These are phyloP conservation scores for Micoletzkya japonica DNA, from an alignment of 2,888 invertebrate species.

Conservation along the genomic window DNA sequence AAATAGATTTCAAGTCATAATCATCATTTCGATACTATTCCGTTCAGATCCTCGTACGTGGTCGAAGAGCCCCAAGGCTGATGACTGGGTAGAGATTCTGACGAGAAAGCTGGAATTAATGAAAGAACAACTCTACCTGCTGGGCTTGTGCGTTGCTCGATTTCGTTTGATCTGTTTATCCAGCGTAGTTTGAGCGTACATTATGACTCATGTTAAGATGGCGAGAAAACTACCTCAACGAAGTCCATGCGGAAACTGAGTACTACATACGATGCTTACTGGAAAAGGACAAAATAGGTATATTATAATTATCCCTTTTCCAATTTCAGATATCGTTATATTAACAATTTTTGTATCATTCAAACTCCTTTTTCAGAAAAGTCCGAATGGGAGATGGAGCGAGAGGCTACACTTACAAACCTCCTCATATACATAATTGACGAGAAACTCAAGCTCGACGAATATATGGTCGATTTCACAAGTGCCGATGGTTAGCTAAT, in stretches of 20 bases:
- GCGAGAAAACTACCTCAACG: slow-evolving; percentile 32
- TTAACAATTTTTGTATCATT: not conserved
- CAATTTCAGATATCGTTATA: not conserved
- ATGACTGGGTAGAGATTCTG: slow-evolving; percentile 30
- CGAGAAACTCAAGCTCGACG: slow-evolving; percentile 30
- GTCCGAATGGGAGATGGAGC: slow-evolving; percentile 29
- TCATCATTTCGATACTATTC: no score
- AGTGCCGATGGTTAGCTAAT: not conserved
- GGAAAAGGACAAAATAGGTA: slow-evolving; percentile 30
- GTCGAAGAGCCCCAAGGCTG: slow-evolving; percentile 28
- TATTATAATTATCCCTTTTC: not conserved
- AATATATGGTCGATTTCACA: slow-evolving; percentile 3
- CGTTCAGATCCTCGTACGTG: slow-evolving; percentile 34
- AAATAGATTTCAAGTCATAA: no score
- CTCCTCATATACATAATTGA: slow-evolving; percentile 33
- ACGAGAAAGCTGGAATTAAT: slow-evolving; percentile 30
- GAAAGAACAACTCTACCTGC: slow-evolving; percentile 30
- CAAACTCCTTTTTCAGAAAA: slow-evolving; percentile 8
- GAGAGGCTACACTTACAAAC: slow-evolving; percentile 31
- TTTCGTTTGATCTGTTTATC: no score
- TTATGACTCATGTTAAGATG: slow-evolving; percentile 24
- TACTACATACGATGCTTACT: slow-evolving; percentile 29
- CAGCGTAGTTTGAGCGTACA: not conserved
- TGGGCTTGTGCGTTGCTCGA: slow-evolving; percentile 24
- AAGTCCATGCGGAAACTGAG: slow-evolving; percentile 34